These are phyloP conservation scores for Sorex fumeus DNA, from an alignment of 2,113 vertebrate species.

Conservation along the genomic window DNA sequence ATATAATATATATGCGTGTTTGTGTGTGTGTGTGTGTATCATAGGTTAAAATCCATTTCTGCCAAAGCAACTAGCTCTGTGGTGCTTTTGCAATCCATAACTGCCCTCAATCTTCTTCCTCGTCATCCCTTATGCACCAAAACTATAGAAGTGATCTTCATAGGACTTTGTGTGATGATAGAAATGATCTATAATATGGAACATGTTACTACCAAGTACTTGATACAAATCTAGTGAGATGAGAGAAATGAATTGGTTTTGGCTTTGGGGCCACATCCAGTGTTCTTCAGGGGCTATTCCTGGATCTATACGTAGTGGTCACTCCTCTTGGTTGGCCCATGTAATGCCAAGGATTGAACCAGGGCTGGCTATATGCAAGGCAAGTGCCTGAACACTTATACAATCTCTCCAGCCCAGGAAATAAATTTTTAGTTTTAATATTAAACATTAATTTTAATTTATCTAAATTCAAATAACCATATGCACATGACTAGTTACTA, in stretches of 20 bases:
- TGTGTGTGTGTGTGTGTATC: too few species aligned
- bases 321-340: too few species aligned
- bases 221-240: constrained; percentile 3
- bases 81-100: constrained; percentile 14
- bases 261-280: too few species aligned
- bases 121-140: background rate
- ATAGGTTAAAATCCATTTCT: constrained; percentile 45
- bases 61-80: constrained; percentile 27
- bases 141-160: background rate
- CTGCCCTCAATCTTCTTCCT: constrained; percentile 30
- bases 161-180: background rate
- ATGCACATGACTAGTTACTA: background rate
- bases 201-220: constrained; percentile 4
- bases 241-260: constrained; percentile 10
- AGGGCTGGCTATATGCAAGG: too few species aligned
- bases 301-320: too few species aligned
- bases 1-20: background rate
- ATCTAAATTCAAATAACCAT: constrained; percentile 35
- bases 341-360: too few species aligned
- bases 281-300: too few species aligned
- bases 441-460: constrained; percentile 22
- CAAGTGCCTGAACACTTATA: too few species aligned
- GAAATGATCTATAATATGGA: constrained; percentile 3
- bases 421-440: too few species aligned
- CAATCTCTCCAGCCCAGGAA: too few species aligned